These are phyloP conservation scores for Tyrannus savana DNA, from an alignment of 2,113 vertebrate genomes.

Conservation along the genomic window DNA sequence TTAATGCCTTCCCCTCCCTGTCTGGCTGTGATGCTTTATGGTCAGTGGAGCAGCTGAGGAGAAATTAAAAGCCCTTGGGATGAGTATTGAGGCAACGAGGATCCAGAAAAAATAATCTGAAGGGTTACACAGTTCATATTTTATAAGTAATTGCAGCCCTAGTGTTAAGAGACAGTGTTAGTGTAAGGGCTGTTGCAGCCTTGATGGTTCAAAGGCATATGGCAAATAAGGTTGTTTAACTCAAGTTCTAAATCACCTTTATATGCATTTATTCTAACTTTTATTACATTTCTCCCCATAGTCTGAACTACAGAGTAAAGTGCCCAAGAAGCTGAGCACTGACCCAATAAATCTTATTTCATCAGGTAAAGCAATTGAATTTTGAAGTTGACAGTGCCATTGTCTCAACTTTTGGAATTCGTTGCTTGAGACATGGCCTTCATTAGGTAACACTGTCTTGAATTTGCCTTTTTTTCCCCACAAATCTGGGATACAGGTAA, in stretches of 20 bases:
- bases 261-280: neutral
- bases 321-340: neutral
- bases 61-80: slow-evolving; percentile 1
- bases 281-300: neutral
- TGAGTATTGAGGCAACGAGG: neutral
- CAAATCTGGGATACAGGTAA: neutral
- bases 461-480: neutral
- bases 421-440: neutral
- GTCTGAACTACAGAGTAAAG: neutral
- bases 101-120: neutral
- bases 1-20: neutral
- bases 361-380: neutral
- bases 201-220: neutral
- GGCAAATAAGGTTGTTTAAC: neutral
- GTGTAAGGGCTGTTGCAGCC: neutral
- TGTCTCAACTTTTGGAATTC: neutral
- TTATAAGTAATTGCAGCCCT: neutral
- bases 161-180: neutral
- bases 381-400: neutral
- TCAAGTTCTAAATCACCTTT: neutral
- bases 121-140: neutral
- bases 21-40: neutral
- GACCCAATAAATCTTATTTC: neutral
- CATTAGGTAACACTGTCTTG: neutral
- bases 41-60: neutral